phyloP scores from a whole-genome alignment of 2,113 vertebrate species.

The Chaetops frenatus region DNA sequence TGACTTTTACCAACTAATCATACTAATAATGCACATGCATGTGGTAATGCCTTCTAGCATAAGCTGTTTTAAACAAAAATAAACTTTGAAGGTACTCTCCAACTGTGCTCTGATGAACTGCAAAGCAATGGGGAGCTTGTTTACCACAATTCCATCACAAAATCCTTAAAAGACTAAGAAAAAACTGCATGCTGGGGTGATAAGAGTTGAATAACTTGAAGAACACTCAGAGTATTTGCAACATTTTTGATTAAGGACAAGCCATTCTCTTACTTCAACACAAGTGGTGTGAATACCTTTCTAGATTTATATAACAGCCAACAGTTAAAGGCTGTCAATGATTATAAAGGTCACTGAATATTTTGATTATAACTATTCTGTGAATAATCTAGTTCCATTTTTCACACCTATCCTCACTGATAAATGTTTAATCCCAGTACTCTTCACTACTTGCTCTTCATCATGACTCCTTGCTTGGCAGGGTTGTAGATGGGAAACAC shows the following conservation, averaged over 20 bases:
- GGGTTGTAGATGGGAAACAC: neutral
- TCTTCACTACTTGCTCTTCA: neutral
- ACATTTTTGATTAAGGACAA: constrained; percentile 22
- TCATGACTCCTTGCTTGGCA: neutral
- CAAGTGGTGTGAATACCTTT: neutral
- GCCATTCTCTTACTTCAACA: neutral
- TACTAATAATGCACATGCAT: neutral
- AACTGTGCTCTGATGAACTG: constrained; percentile 66
- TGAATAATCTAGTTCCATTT: neutral
- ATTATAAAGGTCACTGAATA: neutral
- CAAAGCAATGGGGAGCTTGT: constrained; percentile 56
- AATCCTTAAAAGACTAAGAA: constrained; percentile 39
- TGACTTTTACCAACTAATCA: constrained; percentile 26
- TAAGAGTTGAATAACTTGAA: constrained; percentile 40
- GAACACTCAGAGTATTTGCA: constrained; percentile 36
- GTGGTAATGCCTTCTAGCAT: constrained; percentile 19
- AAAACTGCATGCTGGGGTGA: constrained; percentile 62
- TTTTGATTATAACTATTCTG: neutral
- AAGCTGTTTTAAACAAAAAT: constrained; percentile 57
- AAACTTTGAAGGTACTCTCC: constrained; percentile 57
- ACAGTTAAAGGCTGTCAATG: neutral
- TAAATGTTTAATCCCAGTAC: neutral
- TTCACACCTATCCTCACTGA: neutral
- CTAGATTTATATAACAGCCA: neutral
- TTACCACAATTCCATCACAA: constrained; percentile 53